Evolutionary conservation across 2,797 vertebrate genomes (phyloP), one percentile per base, ranked within the genome.

Genomic region (Bradypodion pumilum): DNA sequence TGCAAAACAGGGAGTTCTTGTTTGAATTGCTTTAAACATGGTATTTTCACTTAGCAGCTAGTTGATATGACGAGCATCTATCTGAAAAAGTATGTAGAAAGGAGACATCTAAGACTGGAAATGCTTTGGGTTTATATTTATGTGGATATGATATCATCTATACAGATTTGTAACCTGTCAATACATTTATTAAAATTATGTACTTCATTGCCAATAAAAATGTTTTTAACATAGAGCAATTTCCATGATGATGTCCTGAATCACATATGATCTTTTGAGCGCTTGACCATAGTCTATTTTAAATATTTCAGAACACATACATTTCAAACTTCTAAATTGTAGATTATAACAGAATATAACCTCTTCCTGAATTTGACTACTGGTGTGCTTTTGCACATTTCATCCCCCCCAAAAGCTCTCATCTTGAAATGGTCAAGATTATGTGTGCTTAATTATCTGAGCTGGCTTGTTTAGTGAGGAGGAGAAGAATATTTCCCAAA

Each of bases 61-160:
- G 86, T 91, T 91, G 92, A 42, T 70, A 42, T 90, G 93, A 93
- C 85, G 77, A 89, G 82, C 80, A 32, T 74, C 87, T 85, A 74
- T 87, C 90, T 89, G 90, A 84, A 88, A 92, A 7, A 87, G 68
- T 37, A 40, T 21, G 91, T 85, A 87, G 89, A 88, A 87, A 92
- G 93, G 92, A 32, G 76, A 78, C 85, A 92, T 86, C 86, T 78
- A 75, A 85, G 87, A 88, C 85, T 91, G 88, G 89, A 94, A 94
- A 93, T 87, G 52, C 76, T 84, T 91, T 86, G 29, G 84, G 40
- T 86, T 88, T 91, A 89, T 92, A 88, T 60, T 83, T 87, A 88
- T 86, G 88, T 89, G 87, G 91, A 80, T 72, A 63, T 73, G 82
- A 27, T 72, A 80, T 83, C 88, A 90, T 86, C 84, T 86, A 60